These are phyloP conservation scores for Teleogryllus occipitalis DNA, from an alignment of 1,140 invertebrate genomes.

Conservation along the genomic window DNA sequence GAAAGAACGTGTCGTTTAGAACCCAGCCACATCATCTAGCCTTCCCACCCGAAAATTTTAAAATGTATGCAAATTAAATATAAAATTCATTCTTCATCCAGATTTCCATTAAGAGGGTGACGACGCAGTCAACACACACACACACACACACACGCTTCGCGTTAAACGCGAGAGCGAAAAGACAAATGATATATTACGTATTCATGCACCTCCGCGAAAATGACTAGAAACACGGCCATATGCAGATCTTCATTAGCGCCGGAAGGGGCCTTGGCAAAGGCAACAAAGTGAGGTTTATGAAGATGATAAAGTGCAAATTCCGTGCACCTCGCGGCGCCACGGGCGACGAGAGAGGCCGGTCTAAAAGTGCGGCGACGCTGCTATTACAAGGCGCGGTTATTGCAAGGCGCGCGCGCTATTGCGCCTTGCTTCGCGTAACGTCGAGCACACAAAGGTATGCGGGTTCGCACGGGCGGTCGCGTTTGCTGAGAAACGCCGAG, in stretches of 20 bases:
- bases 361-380: not conserved
- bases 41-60: not conserved
- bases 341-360: not conserved
- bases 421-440: no score
- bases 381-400: not conserved
- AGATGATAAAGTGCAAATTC: not conserved
- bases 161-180: not conserved
- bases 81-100: not conserved
- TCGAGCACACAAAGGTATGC: no score
- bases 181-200: not conserved
- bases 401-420: no score
- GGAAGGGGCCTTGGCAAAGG: not conserved
- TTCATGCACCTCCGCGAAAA: not conserved
- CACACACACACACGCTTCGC: not conserved
- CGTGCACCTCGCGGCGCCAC: not conserved
- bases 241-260: not conserved
- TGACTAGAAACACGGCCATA: not conserved
- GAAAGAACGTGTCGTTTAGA: not conserved
- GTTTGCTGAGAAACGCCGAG: no score
- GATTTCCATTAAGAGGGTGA: not conserved
- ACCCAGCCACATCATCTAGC: not conserved
- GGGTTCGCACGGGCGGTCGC: no score
- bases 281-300: constrained; percentile 4
- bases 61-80: not conserved
- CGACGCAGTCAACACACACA: not conserved